Conservation (phyloP, 2,797 vertebrate genomes). For the Schizopygopsis pylzovi region DNA sequence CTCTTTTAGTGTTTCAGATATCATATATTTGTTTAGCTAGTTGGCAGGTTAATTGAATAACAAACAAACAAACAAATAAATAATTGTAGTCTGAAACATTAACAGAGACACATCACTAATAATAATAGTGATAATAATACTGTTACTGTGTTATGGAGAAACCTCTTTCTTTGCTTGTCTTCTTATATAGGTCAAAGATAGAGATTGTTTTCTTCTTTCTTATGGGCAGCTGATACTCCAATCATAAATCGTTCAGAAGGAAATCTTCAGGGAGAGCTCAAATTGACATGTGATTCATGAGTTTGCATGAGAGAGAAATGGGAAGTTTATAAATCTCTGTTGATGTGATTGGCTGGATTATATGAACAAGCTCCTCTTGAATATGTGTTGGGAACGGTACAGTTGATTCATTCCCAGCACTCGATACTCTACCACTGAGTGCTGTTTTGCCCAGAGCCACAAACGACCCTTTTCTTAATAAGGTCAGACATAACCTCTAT, state of each 20-base stretch:
- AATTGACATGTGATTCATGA: background rate
- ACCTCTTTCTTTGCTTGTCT: background rate
- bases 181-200: background rate
- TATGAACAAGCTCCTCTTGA: background rate
- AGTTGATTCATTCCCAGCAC: background rate
- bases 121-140: background rate
- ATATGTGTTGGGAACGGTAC: background rate
- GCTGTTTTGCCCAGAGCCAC: constrained; percentile 1
- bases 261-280: background rate
- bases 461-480: constrained; percentile 27
- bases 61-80: no score
- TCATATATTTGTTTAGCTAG: background rate
- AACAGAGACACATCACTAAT: background rate
- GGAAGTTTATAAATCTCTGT: background rate
- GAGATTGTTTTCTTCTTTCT: background rate
- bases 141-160: background rate
- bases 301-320: background rate
- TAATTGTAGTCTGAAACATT: background rate
- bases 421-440: background rate
- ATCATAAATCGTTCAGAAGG: background rate
- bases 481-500: constrained; percentile 31
- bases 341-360: background rate
- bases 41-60: no score
- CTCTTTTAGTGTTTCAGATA: background rate
- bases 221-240: background rate